These are phyloP conservation scores for Phylloscopus collybita DNA, from an alignment of 2,797 vertebrate species.

Conservation along the genomic window DNA sequence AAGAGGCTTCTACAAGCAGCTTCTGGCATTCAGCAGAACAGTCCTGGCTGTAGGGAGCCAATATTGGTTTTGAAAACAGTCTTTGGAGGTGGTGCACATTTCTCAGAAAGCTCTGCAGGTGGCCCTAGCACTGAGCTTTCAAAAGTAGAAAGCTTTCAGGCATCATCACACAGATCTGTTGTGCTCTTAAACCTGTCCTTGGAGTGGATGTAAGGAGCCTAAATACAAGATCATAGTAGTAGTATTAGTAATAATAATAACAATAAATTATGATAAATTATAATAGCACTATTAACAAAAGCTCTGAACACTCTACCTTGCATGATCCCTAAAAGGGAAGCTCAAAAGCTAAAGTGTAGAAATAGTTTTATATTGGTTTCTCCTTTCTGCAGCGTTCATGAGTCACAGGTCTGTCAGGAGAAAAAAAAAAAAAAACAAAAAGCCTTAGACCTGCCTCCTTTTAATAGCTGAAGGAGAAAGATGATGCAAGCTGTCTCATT, in stretches of 20 bases:
- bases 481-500: constrained; percentile 48
- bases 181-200: not conserved
- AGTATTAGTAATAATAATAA: not conserved
- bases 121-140: not conserved
- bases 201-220: not conserved
- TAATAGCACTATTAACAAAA: not conserved
- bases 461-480: constrained; percentile 5
- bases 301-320: not conserved
- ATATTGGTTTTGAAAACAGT: not conserved
- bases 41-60: not conserved
- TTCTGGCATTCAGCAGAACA: not conserved
- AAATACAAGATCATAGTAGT: not conserved
- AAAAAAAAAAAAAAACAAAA: not conserved
- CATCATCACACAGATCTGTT: not conserved
- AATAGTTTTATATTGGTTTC: constrained; percentile 27
- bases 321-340: not conserved
- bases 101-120: constrained; percentile 48
- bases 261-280: not conserved
- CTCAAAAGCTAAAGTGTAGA: not conserved
- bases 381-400: not conserved
- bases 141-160: not conserved
- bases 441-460: not conserved
- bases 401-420: not conserved
- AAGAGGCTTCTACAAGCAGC: not conserved
- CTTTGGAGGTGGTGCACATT: not conserved